Evolutionary conservation across 64 coral and sea anemone species (phyloP).

Genomic region (Stichodactyla mertensii): DNA sequence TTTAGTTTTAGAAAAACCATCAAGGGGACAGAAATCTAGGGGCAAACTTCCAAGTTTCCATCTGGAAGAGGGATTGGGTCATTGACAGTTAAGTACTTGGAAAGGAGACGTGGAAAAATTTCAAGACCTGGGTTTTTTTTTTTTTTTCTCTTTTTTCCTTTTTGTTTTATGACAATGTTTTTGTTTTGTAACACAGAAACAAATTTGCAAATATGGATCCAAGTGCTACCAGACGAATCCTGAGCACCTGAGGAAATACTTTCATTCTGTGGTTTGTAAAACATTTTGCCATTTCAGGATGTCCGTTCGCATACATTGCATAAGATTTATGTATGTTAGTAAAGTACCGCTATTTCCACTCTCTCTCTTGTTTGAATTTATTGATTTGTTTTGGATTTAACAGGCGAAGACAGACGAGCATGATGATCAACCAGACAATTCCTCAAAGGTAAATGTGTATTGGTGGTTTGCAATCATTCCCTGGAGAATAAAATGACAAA

Average conservation of each 20-base stretch:
- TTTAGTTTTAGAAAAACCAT: too few species aligned
- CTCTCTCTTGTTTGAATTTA: too few species aligned
- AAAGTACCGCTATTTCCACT: too few species aligned
- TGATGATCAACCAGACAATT: not conserved
- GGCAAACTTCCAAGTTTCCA: too few species aligned
- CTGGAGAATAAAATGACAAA: not conserved
- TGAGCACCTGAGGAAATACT: constrained; percentile 57
- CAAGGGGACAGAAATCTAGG: too few species aligned
- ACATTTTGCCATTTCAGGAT: not conserved
- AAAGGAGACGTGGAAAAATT: too few species aligned
- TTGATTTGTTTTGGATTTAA: not conserved
- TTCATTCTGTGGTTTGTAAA: constrained; percentile 42
- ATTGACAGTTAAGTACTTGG: too few species aligned
- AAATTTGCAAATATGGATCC: constrained; percentile 76
- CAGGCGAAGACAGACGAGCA: not conserved
- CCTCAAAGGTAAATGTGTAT: not conserved
- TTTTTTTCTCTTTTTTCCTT: not conserved
- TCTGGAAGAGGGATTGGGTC: too few species aligned
- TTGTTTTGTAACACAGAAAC: constrained; percentile 26
- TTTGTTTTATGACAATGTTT: not conserved
- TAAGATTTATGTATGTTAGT: too few species aligned
- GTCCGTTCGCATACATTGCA: too few species aligned
- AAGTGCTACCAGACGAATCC: constrained; percentile 80
- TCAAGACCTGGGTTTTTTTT: too few species aligned
- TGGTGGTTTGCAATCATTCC: not conserved